Evolutionary conservation across 2,113 vertebrate species (phyloP).

Genomic region (Oreochromis niloticus): DNA sequence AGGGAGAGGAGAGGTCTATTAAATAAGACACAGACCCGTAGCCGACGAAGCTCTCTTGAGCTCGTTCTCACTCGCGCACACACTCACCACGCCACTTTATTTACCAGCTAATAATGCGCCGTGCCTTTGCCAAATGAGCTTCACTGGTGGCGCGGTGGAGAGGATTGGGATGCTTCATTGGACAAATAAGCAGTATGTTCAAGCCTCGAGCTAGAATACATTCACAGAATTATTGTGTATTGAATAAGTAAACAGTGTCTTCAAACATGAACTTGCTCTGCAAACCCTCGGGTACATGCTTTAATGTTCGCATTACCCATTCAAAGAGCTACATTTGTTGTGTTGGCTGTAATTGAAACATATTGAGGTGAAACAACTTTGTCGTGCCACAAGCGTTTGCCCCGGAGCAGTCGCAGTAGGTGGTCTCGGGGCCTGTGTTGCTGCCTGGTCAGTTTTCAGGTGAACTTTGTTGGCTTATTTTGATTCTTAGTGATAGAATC

Average conservation of each 20-base stretch:
- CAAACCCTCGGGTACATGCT: constrained; percentile 11
- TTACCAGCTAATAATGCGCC: constrained; percentile 57
- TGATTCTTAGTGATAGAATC: background rate
- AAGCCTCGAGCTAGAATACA: constrained; percentile 49
- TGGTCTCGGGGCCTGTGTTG: background rate
- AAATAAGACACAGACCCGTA: constrained; percentile 44
- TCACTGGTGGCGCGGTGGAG: constrained; percentile 12
- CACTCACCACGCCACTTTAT: constrained; percentile 43
- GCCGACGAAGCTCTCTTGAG: constrained; percentile 17
- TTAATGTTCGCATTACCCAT: constrained; percentile 24
- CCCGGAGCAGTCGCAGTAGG: background rate
- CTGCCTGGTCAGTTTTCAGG: background rate
- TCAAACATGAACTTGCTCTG: constrained; percentile 12
- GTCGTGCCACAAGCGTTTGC: background rate
- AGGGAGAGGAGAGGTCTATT: constrained; percentile 19
- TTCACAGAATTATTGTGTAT: constrained; percentile 45
- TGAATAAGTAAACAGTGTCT: constrained; percentile 60
- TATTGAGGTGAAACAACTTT: background rate
- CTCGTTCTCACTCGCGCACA: background rate
- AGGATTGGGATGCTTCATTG: constrained; percentile 50
- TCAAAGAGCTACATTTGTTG: constrained; percentile 20
- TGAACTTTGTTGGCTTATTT: background rate
- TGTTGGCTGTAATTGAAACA: constrained; percentile 4
- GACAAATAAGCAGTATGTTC: constrained; percentile 52
- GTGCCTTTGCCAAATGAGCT: constrained; percentile 60